phyloP scores from a whole-genome alignment of 2,888 invertebrate species.

The Strigamia maritima region DNA sequence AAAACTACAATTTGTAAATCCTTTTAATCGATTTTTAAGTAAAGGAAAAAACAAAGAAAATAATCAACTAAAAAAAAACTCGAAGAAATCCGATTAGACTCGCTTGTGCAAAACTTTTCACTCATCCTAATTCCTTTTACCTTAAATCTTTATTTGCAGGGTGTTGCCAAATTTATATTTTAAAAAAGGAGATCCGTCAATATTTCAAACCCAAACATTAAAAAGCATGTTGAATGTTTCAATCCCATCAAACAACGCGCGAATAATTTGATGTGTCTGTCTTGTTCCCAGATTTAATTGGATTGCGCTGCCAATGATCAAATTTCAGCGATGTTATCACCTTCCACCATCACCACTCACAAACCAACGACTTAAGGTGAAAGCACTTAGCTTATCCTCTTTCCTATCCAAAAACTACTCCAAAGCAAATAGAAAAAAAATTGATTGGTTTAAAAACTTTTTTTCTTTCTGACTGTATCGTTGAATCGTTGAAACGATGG shows the following conservation, averaged over 20 bases:
- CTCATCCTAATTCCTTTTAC: background rate
- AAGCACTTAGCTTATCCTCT: slow-evolving; percentile 16
- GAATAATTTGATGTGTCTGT: slow-evolving; percentile 3
- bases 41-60: no score
- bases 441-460: background rate
- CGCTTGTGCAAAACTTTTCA: background rate
- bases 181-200: background rate
- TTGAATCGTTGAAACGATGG: background rate
- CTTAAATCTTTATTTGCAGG: background rate
- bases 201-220: background rate
- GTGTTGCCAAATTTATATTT: background rate
- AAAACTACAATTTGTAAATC: no score
- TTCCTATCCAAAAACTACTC: slow-evolving; percentile 7
- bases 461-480: background rate
- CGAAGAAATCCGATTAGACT: background rate
- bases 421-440: background rate
- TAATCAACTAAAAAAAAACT: background rate
- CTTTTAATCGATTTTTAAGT: background rate
- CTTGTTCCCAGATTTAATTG: background rate
- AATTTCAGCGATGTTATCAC: slow-evolving; percentile 19
- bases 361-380: slow-evolving; percentile 5
- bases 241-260: slow-evolving; percentile 1
- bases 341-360: slow-evolving; percentile 16
- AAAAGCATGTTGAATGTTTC: background rate
- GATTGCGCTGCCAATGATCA: slow-evolving; percentile 12